Base-by-base conservation (phyloP, 2,888 invertebrate genomes). In the Lymantria monacha region DNA sequence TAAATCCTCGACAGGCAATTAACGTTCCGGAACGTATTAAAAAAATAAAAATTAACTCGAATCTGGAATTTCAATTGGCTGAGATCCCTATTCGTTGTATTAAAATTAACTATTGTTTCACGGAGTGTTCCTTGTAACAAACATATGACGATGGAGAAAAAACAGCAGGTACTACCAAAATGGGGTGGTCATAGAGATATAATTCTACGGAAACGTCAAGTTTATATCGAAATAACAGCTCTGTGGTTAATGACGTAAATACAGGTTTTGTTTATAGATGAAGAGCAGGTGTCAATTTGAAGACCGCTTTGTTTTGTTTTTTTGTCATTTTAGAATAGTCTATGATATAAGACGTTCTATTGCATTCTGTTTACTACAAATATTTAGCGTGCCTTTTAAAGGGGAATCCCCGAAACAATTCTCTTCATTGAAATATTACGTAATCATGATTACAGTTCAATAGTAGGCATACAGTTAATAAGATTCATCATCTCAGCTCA, bases 51-150 rank as follows among this genome's bases (percentile, higher is more conserved):
- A 73, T 69, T 68, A 67, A 76, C 70, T 64, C 58, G 61, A 66
- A 66, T 60, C n/a, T 53, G 76, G 81, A 86, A 87, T 89, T 82
- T 87, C 85, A 87, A 88, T 84, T 83, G 76, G 78, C 63, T 57
- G 67, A 66, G 78, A 74, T 72, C 75, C 81, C 81, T 71, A 74
- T 70, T 58, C 51, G 55, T 52, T 31, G 51, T 62, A 83, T 82
- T 81, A 83, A 83, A 2, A 83, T 82, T 81, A 83, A 83, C 80
- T 83, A 87, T 90, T 89, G 88, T 89, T 88, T 84, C 80, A 81
- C 73, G 72, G 78, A 77, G 78, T 81, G 82, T 80, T 83, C 74
- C 80, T 76, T 81, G 76, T 82, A n/a, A 76, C 77, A 87, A 87
- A 89, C 85, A 89, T 67, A 63, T 42, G 70, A 63, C 72, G 74